Conservation (phyloP, 2,888 invertebrate genomes). For the Adelphocoris suturalis region DNA sequence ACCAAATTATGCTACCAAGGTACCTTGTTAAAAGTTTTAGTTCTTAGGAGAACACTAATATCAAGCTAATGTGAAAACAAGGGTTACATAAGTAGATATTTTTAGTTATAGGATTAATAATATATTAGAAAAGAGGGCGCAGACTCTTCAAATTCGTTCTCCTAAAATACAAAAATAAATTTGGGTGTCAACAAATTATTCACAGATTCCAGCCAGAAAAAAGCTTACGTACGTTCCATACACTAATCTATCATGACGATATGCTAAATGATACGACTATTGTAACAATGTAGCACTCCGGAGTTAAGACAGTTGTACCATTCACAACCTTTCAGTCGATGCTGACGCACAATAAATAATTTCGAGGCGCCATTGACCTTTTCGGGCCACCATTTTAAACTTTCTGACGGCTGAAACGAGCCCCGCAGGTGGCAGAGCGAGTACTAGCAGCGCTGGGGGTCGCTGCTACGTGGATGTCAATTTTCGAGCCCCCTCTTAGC, state of each 20-base stretch:
- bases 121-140: neutral
- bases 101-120: neutral
- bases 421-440: neutral
- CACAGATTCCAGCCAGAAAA: neutral
- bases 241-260: slow-evolving; percentile 16
- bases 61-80: slow-evolving; percentile 16
- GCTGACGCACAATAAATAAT: neutral
- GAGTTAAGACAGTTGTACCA: slow-evolving; percentile 25
- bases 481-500: slow-evolving; percentile 47
- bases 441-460: neutral
- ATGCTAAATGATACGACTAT: slow-evolving; percentile 31
- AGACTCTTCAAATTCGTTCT: slow-evolving; percentile 6
- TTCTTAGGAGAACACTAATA: neutral
- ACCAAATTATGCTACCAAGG: neutral
- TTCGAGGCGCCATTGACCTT: neutral
- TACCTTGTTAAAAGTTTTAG: neutral
- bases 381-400: slow-evolving; percentile 5
- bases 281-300: slow-evolving; percentile 21
- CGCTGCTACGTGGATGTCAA: slow-evolving; percentile 11
- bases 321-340: slow-evolving; percentile 62
- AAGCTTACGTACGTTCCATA: slow-evolving; percentile 10
- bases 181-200: slow-evolving; percentile 21
- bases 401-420: slow-evolving; percentile 43
- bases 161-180: slow-evolving; percentile 59
- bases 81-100: neutral